phyloP scores from a whole-genome alignment of 2,888 invertebrate species.

The Piscicola geometra region DNA sequence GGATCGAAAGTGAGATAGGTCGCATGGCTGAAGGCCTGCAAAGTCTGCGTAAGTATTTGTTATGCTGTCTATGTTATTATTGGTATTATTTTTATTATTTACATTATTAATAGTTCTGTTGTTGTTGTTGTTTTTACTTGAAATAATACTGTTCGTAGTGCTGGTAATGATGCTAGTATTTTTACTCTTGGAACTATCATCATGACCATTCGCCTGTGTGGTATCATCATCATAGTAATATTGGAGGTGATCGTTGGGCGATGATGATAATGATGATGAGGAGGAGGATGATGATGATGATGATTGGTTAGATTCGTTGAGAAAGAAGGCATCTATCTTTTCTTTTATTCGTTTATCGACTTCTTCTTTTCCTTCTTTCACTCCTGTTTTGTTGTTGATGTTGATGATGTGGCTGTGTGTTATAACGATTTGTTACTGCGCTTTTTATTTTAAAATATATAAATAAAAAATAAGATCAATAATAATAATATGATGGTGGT shows the following conservation, averaged over 20 bases:
- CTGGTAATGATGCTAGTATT: no score
- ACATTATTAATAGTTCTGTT: neutral
- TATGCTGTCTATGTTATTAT: neutral
- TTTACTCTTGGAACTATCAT: no score
- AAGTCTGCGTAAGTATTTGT: neutral
- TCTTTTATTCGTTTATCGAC: neutral
- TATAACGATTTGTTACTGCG: no score
- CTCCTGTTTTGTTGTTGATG: no score
- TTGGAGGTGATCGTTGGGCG: neutral
- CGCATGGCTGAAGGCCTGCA: neutral
- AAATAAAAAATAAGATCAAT: no score
- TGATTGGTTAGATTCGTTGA: neutral
- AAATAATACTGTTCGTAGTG: neutral
- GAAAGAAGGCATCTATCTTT: neutral
- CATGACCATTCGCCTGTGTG: no score
- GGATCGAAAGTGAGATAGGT: neutral
- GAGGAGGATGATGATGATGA: constrained; percentile 1
- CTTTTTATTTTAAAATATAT: no score
- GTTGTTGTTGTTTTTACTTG: neutral
- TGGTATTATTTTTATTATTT: constrained; percentile 3
- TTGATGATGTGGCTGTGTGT: no score
- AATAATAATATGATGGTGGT: no score
- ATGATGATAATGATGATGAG: neutral
- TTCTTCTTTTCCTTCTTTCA: constrained; percentile 7
- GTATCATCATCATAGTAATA: neutral